phyloP scores from a whole-genome alignment of 1,140 invertebrate genomes.

The Ylistrum balloti region DNA sequence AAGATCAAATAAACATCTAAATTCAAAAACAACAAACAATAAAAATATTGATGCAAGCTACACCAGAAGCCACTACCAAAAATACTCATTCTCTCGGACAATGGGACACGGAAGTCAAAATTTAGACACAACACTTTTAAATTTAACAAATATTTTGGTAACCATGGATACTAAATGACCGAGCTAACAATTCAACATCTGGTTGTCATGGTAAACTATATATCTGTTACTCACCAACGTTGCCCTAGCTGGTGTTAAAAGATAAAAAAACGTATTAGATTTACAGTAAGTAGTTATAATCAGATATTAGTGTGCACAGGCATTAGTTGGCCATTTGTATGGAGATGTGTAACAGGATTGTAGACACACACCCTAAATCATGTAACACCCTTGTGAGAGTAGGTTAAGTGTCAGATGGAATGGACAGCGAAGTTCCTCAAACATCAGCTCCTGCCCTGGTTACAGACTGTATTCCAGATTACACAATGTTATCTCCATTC shows the following conservation, averaged over 20 bases:
- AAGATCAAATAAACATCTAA: not conserved
- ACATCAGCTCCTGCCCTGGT: too few species aligned
- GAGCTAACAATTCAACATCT: not conserved
- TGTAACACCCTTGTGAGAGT: not conserved
- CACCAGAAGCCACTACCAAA: not conserved
- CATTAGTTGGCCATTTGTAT: too few species aligned
- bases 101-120: not conserved
- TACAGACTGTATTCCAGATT: too few species aligned
- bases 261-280: not conserved
- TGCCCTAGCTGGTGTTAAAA: conserved; percentile 19
- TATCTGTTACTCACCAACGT: not conserved
- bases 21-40: not conserved
- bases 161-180: not conserved
- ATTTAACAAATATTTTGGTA: not conserved
- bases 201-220: not conserved
- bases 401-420: not conserved
- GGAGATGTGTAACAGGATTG: too few species aligned
- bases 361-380: not conserved
- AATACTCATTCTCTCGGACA: not conserved
- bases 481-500: too few species aligned
- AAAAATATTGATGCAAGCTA: not conserved
- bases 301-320: too few species aligned
- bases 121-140: not conserved
- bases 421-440: too few species aligned
- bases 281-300: not conserved